Evolutionary conservation across 2,113 vertebrate genomes (phyloP), one percentile per base, ranked within the genome.

Genomic region (Sturnus vulgaris): DNA sequence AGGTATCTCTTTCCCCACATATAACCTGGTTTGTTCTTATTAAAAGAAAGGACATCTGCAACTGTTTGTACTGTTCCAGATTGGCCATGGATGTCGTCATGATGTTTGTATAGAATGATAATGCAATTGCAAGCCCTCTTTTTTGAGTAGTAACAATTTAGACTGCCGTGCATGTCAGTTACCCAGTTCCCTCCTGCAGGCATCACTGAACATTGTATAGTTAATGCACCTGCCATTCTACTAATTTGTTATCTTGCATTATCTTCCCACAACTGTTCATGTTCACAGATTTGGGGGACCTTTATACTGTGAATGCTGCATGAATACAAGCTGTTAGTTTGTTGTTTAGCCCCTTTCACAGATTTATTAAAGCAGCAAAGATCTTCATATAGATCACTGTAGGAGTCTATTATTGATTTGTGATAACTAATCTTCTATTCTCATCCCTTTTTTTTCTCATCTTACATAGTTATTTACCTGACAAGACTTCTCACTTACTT

Each of bases 331-430:
- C 40, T 82, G 30, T 10, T 79, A 46, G n/a, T 82, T 78, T 82
- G 18, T 37, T 79, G 21, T 31, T 93, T 72, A 85, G 53, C 20
- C 14, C 11, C 49, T 71, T 91, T 76, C 46, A 56, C 24, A 76
- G 24, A 44, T 49, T 71, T 80, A 85, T 21, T 89, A 94, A 87
- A 79, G 72, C 33, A 87, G 77, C 17, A 60, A 90, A 85, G 69
- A 82, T 40, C 30, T 64, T 70, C 81, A 84, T 33, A 47, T 5
- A 82, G 81, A 96, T 85, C 22, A 35, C 9, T 68, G 37, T 6
- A 84, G 19, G 49, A 84, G 35, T 56, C 42, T 87, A 10, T 27
- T 71, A 33, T 28, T 66, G 30, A 46, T 49, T 79, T 71, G 37
- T 37, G 40, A 79, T 46, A 86, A 90, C n/a, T 40, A 7, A 60